phyloP scores from a whole-genome alignment of 2,113 vertebrate genomes.

The Rattus norvegicus region GRCr8 NC_086027.1:58008001-58008500 shows the following conservation, averaged over 20 bases:
- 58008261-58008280: fast-evolving
- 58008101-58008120: not conserved
- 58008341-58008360: not conserved
- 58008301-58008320: not conserved
- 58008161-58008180: not conserved
- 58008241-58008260: not conserved
- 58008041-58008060: too few species aligned
- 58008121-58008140: not conserved
- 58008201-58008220: not conserved
- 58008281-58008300: not conserved
- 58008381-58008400: not conserved
- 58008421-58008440: not conserved
- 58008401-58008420: not conserved
- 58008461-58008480: not conserved
- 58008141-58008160: not conserved
- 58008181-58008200: constrained; percentile 34
- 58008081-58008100: not conserved
- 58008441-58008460: not conserved
- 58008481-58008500: not conserved
- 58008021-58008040: not conserved
- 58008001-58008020: not conserved
- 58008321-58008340: not conserved
- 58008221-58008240: not conserved
- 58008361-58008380: not conserved
- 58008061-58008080: not conserved